A percentile compares a stretch with the other conserved stretches of the same genome.
These are phyloP conservation scores for Anseranas semipalmata DNA, from an alignment of 2,113 vertebrate species.

Conservation along the genomic window DNA sequence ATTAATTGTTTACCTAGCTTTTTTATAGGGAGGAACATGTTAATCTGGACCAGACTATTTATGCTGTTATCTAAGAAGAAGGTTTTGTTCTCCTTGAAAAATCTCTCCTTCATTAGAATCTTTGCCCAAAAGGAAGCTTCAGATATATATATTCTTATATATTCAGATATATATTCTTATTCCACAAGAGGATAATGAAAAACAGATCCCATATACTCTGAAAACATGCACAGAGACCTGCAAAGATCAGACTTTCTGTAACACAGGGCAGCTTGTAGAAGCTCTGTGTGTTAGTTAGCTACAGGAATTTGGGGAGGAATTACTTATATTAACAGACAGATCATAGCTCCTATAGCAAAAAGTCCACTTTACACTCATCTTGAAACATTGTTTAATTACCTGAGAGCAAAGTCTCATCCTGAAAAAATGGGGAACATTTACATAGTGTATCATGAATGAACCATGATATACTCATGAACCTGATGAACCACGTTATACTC, in stretches of 20 bases:
- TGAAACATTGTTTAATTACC: conserved; percentile 8
- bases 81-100: background rate
- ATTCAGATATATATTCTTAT: background rate
- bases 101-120: background rate
- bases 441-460: conserved; percentile 32
- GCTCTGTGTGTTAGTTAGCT: background rate
- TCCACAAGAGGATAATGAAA: background rate
- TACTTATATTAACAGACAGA: background rate
- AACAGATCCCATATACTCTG: background rate
- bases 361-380: background rate
- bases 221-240: background rate
- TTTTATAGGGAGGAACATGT: background rate
- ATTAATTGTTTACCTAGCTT: background rate
- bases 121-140: background rate
- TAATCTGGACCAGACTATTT: background rate
- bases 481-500: conserved; percentile 3
- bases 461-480: no score
- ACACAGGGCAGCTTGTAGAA: background rate
- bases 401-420: conserved; percentile 4
- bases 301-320: background rate
- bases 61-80: background rate
- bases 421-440: background rate
- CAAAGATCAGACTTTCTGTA: background rate
- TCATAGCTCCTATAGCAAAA: background rate
- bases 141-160: background rate